Base-by-base conservation (phyloP, 2,113 vertebrate genomes). In the Sinocyclocheilus anophthalmus region DNA sequence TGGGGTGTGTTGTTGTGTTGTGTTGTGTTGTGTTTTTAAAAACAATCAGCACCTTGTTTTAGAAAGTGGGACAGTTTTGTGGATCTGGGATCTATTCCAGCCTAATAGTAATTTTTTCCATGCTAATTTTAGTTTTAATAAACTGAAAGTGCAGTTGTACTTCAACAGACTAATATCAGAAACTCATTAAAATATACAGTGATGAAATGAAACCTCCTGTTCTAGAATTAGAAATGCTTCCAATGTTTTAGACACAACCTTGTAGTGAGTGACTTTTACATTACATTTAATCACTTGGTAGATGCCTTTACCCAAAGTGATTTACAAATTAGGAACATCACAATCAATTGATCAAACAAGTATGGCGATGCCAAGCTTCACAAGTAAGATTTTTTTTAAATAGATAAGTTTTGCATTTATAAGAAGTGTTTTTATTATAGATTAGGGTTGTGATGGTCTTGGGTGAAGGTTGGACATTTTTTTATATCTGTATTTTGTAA, bases 41-140 rank as follows among this genome's bases (percentile, higher is more conserved):
- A 87, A 70, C 77, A 87, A 63, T 67, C 48, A 57, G 42, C 69
- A 72, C 33, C 18, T 22, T 72, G 33, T 39, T 70, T 10, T 20
- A 22, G 20, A 70, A 70, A 11, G 1, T 39, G 16, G 7, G 33
- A 70, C 8, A 22, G 53, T 45, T 75, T 48, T 5, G 10, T 11
- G 4, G 1, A 2, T 48, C 72, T 48, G 30, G 10, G 57, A 57
- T 53, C 61, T 48, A 67, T 83, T 79, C 39, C 78, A 42, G 76
- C 18, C 33, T 2, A 37, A 37, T 1, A 70, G 7, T 20, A 22
- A 2, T 61, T 5, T 77, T 48, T 67, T 12, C 33, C 67, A n/a
- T 75, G 42, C 2, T 14, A 24, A 75, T 75, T 75, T 24, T 24
- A 13, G 20, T 12, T 45, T 45, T 75, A 22, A 45, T n/a, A 75